Base-by-base conservation (phyloP, 2,797 vertebrate genomes). In the Poeciliopsis turneri region DNA sequence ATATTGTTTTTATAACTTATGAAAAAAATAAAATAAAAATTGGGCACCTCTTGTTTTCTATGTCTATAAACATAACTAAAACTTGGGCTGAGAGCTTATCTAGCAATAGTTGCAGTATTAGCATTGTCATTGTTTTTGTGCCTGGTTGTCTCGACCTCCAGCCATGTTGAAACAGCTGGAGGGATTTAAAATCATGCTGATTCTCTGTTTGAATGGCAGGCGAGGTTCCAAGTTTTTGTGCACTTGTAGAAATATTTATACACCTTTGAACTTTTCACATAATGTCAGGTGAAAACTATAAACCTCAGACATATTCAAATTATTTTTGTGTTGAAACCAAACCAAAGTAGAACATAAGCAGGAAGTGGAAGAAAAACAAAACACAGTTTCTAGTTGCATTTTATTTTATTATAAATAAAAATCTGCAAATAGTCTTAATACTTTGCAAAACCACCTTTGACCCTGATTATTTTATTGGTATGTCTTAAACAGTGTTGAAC, bases 111-210 rank as follows among this genome's bases (percentile, higher is more conserved):
- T 89, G 74, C 78, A 90, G 81, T 87, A 88, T 92, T 89, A 87
- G 81, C 86, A 84, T 85, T 91, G 90, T 91, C 93, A 92, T 93
- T 94, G 90, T 92, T 93, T 90, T 86, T 86, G 76, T 45, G 47
- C 70, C 78, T 82, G 41, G 69, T 51, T 69, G 82, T 79, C 89
- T 87, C 87, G 85, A 77, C 86, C 92, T 89, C 87, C 86, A 86
- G 78, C 87, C 84, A 80, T 92, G 90, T 90, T 88, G 85, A 88
- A 93, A 90, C 86, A 87, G 76, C 87, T 86, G 84, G 87, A 85
- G 82, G 90, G 87, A 89, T 91, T 91, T 90, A 91, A 91, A 87
- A 90, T 93, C 82, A 76, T 78, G 79, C 78, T 91, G 88, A 93
- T 92, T 95, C 15, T 72, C 72, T 75, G 74, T 81, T 82, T 79